These are phyloP conservation scores for Chloroceryle inda DNA, from an alignment of 2,797 vertebrate genomes.

Conservation along the genomic window DNA sequence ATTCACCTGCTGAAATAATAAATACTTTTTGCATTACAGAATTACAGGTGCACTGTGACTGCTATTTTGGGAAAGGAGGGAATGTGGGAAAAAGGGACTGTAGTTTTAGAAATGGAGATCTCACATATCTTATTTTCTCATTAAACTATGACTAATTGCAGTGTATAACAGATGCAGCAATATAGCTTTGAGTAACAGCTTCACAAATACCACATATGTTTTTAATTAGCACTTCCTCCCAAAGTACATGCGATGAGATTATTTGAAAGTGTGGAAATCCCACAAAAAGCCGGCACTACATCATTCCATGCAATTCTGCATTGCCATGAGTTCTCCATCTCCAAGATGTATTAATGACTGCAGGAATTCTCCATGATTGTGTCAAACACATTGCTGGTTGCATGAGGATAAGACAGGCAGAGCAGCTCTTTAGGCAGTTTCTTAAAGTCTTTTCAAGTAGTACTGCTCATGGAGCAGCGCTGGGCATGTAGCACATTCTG, in stretches of 20 bases:
- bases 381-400: background rate
- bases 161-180: background rate
- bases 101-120: background rate
- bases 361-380: background rate
- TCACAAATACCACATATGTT: background rate
- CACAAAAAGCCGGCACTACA: background rate
- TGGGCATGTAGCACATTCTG: background rate
- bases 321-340: accelerated
- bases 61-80: background rate
- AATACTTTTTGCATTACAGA: background rate
- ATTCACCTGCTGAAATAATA: background rate
- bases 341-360: background rate
- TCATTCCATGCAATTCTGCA: background rate
- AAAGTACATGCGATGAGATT: background rate
- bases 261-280: background rate
- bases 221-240: conserved; percentile 35
- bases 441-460: background rate
- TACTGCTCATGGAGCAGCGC: background rate
- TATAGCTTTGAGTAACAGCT: background rate
- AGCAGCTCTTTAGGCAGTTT: background rate
- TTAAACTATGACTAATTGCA: conserved; percentile 8
- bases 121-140: background rate
- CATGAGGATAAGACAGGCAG: background rate
- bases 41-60: background rate
- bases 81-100: accelerated